Evolutionary conservation across 2,113 vertebrate species (phyloP).

Genomic region (Garra rufa): DNA sequence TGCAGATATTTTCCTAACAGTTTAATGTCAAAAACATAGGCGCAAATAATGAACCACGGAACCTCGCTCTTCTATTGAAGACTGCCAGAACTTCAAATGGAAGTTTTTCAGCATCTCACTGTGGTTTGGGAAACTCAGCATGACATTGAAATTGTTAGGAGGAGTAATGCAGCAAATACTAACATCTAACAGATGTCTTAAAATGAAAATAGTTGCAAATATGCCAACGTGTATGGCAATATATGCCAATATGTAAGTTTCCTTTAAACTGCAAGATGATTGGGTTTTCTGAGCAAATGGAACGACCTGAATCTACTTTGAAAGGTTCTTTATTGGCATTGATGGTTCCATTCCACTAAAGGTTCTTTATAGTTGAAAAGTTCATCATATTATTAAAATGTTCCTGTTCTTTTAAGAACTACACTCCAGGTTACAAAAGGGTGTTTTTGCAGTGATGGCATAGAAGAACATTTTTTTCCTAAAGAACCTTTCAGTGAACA

Average conservation of each 20-base stretch:
- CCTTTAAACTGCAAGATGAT: not conserved
- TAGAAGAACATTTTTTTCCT: too few species aligned
- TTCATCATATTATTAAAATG: too few species aligned
- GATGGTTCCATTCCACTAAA: too few species aligned
- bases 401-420: too few species aligned
- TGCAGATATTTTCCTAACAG: not conserved
- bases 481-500: too few species aligned
- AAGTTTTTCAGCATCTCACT: not conserved
- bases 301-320: not conserved
- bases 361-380: too few species aligned
- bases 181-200: not conserved
- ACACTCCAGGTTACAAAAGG: too few species aligned
- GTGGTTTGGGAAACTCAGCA: not conserved
- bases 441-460: too few species aligned
- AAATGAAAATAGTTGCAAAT: too few species aligned
- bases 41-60: not conserved
- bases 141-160: not conserved
- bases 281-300: not conserved
- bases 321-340: not conserved
- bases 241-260: not conserved
- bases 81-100: not conserved
- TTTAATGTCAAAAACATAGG: not conserved
- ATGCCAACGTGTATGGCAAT: too few species aligned
- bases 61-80: not conserved
- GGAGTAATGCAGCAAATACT: not conserved